Percentiles rank a stretch among this genome's conserved stretches.
Conservation (phyloP, 2,113 vertebrate species). For the Archilochus colubris region DNA sequence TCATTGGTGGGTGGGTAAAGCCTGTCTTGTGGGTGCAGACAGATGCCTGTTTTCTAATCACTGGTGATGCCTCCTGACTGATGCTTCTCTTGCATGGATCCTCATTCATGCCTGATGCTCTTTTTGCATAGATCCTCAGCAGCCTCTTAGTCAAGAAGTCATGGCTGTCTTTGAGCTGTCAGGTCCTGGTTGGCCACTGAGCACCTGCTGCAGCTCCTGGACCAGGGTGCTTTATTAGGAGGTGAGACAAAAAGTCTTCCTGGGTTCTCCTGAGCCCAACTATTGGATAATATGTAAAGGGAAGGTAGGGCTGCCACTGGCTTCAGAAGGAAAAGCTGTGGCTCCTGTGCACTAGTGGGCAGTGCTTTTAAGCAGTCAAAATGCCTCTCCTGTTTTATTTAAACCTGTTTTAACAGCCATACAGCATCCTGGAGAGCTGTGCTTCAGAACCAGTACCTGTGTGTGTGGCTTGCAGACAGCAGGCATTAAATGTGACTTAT, state of each 20-base stretch:
- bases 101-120: rapidly evolving
- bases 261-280: not conserved
- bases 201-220: not conserved
- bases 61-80: not conserved
- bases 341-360: not conserved
- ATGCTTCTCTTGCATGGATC: not conserved
- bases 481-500: not conserved
- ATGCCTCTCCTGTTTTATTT: not conserved
- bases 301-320: not conserved
- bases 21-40: not conserved
- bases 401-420: not conserved
- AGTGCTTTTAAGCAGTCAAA: not conserved
- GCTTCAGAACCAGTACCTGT: not conserved
- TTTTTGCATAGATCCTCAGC: not conserved
- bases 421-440: not conserved
- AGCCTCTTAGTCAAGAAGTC: rapidly evolving
- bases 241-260: not conserved
- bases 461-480: not conserved
- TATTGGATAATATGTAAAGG: not conserved
- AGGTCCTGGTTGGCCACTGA: not conserved
- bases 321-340: not conserved
- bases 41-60: rapidly evolving
- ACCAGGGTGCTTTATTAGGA: not conserved
- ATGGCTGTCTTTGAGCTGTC: not conserved
- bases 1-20: rapidly evolving